Evolutionary conservation across 1,140 invertebrate species (phyloP).

Genomic region (Bombus pascuorum): DNA sequence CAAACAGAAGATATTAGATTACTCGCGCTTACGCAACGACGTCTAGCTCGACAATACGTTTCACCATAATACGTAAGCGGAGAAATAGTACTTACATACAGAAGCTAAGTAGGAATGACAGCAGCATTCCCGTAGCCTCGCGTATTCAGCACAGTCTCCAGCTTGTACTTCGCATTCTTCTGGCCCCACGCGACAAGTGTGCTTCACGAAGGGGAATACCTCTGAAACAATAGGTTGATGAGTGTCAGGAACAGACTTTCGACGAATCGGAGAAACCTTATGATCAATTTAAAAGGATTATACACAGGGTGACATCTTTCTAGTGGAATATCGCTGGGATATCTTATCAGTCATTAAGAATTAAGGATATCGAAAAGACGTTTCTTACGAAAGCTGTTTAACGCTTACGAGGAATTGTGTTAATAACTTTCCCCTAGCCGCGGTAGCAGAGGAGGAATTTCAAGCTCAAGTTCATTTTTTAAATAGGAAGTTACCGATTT

Average conservation of each 20-base stretch:
- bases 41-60: not conserved
- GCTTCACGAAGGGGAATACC: constrained; percentile 86
- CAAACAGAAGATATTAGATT: not conserved
- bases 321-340: no score
- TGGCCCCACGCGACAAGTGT: constrained; percentile 86
- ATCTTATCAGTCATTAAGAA: no score
- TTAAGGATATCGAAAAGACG: no score
- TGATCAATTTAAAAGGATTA: not conserved
- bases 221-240: constrained; percentile 77
- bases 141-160: constrained; percentile 86
- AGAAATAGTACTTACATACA: constrained; percentile 83
- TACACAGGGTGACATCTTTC: not conserved
- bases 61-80: not conserved
- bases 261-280: not conserved
- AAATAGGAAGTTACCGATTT: no score
- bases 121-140: constrained; percentile 86
- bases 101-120: constrained; percentile 85
- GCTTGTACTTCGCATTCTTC: constrained; percentile 84
- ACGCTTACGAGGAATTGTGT: no score
- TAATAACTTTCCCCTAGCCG: no score
- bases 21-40: not conserved
- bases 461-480: no score
- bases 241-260: not conserved
- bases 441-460: no score
- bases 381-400: no score